Conservation (phyloP, 2,797 vertebrate genomes). For the Pogoniulus pusillus region DNA sequence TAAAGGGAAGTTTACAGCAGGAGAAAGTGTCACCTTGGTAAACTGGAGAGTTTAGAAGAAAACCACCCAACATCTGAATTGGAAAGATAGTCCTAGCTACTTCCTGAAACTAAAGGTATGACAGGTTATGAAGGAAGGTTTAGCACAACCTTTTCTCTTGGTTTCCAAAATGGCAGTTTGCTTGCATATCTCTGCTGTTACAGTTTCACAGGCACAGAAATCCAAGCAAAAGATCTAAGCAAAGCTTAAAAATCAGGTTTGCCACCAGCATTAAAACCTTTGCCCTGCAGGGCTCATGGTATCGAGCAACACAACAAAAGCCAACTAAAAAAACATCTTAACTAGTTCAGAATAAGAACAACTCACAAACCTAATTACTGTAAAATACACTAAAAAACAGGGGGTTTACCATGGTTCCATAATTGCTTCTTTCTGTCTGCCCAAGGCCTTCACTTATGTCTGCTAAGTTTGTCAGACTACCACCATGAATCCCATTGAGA, state of each 20-base stretch:
- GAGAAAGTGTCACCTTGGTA: background rate
- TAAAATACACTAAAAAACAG: background rate
- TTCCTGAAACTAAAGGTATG: background rate
- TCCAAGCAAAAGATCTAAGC: background rate
- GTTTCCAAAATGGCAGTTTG: background rate
- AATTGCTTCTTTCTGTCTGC: slow-evolving; percentile 83
- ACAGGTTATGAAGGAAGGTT: background rate
- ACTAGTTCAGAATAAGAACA: background rate
- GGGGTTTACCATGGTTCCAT: slow-evolving; percentile 85
- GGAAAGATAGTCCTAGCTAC: background rate
- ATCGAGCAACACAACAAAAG: background rate
- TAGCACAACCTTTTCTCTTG: background rate
- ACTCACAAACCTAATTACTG: background rate
- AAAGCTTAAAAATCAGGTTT: background rate
- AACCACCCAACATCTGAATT: background rate
- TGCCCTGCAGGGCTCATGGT: background rate
- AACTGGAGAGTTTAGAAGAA: background rate
- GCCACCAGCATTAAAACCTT: background rate
- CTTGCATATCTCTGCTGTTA: background rate
- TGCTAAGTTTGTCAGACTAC: slow-evolving; percentile 88
- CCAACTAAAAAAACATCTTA: background rate
- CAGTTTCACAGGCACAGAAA: background rate
- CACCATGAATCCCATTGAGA: slow-evolving; percentile 85
- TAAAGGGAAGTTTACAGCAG: background rate
- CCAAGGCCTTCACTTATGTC: slow-evolving; percentile 87